These are phyloP conservation scores for Meda fulgida DNA, from an alignment of 2,797 vertebrate genomes.

Conservation along the genomic window DNA sequence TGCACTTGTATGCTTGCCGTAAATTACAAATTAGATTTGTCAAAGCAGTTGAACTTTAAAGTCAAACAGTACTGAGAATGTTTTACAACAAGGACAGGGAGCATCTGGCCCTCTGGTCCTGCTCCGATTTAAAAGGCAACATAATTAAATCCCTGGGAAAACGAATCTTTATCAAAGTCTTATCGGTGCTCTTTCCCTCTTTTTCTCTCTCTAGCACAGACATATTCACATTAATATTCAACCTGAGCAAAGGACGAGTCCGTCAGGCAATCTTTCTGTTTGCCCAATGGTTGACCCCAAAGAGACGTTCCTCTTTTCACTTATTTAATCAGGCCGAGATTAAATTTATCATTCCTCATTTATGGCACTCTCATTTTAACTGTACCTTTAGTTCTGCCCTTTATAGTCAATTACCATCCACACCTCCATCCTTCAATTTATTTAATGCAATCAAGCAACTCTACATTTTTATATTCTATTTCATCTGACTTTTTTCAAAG, in stretches of 20 bases:
- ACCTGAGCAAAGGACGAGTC: slow-evolving; percentile 46
- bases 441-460: slow-evolving; percentile 54
- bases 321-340: slow-evolving; percentile 67
- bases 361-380: slow-evolving; percentile 55
- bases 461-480: slow-evolving; percentile 41
- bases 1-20: neutral
- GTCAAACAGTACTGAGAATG: slow-evolving; percentile 30
- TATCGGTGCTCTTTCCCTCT: slow-evolving; percentile 52
- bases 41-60: slow-evolving; percentile 25
- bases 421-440: slow-evolving; percentile 41
- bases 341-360: slow-evolving; percentile 64
- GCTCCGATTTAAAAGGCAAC: slow-evolving; percentile 54
- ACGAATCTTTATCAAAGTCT: slow-evolving; percentile 59
- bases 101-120: slow-evolving; percentile 42
- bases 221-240: slow-evolving; percentile 58
- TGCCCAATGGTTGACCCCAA: slow-evolving; percentile 49
- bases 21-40: slow-evolving; percentile 21
- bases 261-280: slow-evolving; percentile 54
- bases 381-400: slow-evolving; percentile 60
- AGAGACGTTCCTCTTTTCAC: slow-evolving; percentile 42
- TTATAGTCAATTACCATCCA: slow-evolving; percentile 57
- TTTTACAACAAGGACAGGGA: slow-evolving; percentile 54
- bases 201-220: slow-evolving; percentile 17
- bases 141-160: slow-evolving; percentile 63
- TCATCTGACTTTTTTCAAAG: slow-evolving; percentile 42